Conservation (phyloP, 2,888 invertebrate species). For the Drosophila aldrichi region DNA sequence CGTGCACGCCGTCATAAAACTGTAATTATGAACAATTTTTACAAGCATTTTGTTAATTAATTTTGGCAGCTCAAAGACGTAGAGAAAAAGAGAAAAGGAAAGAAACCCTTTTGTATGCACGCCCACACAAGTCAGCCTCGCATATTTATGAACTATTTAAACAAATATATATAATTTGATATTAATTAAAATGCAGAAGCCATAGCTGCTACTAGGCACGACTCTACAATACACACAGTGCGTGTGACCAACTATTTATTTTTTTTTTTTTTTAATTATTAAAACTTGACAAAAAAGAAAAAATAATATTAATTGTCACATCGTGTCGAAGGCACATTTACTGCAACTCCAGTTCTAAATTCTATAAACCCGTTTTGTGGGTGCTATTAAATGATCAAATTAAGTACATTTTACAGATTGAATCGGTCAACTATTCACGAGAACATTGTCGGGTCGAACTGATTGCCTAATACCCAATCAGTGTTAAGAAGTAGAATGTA, state of each 20-base stretch:
- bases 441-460: neutral
- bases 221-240: constrained; percentile 40
- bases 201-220: constrained; percentile 47
- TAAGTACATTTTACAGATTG: constrained; percentile 29
- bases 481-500: neutral
- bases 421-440: constrained; percentile 41
- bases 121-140: constrained; percentile 30
- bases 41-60: constrained; percentile 78
- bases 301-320: constrained; percentile 26
- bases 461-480: neutral
- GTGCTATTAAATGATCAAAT: constrained; percentile 63
- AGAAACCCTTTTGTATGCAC: constrained; percentile 43
- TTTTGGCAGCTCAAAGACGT: constrained; percentile 51
- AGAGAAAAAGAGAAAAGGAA: neutral
- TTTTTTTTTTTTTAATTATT: constrained; percentile 17
- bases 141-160: constrained; percentile 35
- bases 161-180: constrained; percentile 41
- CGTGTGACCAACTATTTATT: constrained; percentile 52
- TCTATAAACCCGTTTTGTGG: constrained; percentile 46
- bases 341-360: constrained; percentile 50
- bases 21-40: constrained; percentile 71
- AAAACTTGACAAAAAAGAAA: neutral
- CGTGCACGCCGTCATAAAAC: constrained; percentile 44
- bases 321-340: constrained; percentile 51
- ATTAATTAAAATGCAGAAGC: constrained; percentile 65